phyloP scores from a whole-genome alignment of 2,113 vertebrate genomes.

The Ursus arctos region DNA sequence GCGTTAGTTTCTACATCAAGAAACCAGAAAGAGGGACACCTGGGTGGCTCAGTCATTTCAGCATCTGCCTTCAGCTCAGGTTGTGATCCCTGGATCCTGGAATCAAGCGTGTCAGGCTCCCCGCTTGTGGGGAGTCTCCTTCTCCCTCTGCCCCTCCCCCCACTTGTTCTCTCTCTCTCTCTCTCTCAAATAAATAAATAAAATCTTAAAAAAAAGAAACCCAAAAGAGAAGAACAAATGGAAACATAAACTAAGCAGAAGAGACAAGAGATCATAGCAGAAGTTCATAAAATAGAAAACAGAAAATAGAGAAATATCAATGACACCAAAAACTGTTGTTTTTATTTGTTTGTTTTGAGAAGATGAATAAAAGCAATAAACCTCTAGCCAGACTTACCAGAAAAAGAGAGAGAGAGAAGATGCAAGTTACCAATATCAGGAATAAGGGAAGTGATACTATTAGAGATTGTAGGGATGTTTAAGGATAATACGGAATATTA shows the following conservation, averaged over 20 bases:
- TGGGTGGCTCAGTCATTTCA: neutral
- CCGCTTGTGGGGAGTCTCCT: neutral
- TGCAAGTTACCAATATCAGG: neutral
- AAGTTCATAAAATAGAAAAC: conserved; percentile 27
- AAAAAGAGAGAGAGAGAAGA: neutral
- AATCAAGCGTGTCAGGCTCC: neutral
- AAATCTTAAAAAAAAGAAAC: neutral
- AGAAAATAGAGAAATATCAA: neutral
- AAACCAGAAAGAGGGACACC: neutral
- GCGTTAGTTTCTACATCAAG: neutral
- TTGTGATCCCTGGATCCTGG: neutral
- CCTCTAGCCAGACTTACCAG: neutral
- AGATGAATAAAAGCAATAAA: neutral
- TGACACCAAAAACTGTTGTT: neutral
- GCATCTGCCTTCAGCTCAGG: neutral
- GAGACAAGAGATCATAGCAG: neutral
- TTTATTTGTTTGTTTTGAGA: neutral
- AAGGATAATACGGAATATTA: conserved; percentile 9
- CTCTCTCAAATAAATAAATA: neutral
- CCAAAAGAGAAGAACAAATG: neutral
- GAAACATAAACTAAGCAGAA: neutral
- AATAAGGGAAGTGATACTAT: neutral
- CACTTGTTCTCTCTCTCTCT: neutral
- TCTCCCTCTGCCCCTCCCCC: neutral
- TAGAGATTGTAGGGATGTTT: neutral